phyloP scores from a whole-genome alignment of 2,113 vertebrate species.

The Campylomormyrus numenius region DNA sequence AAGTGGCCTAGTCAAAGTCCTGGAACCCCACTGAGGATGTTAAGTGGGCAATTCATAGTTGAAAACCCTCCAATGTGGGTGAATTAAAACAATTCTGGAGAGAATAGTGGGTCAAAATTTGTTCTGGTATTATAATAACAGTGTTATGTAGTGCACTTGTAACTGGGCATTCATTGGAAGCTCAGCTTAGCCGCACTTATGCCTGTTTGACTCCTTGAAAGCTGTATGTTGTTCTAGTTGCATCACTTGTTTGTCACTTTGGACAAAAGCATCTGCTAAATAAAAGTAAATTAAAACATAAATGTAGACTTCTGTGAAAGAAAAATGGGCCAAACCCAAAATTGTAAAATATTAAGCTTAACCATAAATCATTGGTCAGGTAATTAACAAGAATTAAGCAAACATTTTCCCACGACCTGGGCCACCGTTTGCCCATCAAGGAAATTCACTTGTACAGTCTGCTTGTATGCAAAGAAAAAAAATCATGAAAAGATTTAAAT shows the following conservation, averaged over 20 bases:
- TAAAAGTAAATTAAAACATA: neutral
- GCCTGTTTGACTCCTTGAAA: neutral
- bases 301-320: neutral
- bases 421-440: neutral
- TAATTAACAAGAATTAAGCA: neutral
- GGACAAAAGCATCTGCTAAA: neutral
- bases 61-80: neutral
- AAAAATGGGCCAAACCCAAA: neutral
- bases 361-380: neutral
- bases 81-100: neutral
- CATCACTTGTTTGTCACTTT: neutral
- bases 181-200: neutral
- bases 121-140: neutral
- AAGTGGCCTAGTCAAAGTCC: neutral
- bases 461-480: neutral
- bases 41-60: neutral
- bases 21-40: neutral
- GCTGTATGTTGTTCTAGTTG: neutral
- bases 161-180: neutral
- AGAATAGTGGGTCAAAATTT: neutral
- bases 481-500: neutral
- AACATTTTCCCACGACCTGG: neutral
- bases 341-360: neutral
- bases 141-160: neutral
- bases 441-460: neutral